Evolutionary conservation across 2,888 invertebrate genomes (phyloP).

Genomic region (Eumacrocentrus americanus): DNA sequence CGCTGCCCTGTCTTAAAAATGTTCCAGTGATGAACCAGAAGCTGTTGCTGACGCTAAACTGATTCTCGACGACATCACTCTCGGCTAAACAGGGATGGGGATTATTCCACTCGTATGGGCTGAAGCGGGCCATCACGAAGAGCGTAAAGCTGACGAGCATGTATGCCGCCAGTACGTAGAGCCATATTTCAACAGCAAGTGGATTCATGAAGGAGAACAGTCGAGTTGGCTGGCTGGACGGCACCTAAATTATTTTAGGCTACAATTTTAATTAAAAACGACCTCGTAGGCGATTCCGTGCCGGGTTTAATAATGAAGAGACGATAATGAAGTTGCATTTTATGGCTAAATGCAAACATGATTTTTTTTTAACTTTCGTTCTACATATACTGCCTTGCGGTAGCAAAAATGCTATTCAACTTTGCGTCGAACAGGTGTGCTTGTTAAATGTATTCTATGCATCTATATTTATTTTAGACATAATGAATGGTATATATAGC

Average conservation of each 20-base stretch:
- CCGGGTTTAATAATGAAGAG: not conserved
- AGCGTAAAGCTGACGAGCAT: conserved; percentile 91
- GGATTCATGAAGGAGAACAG: conserved; percentile 97
- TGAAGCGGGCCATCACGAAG: conserved; percentile 95
- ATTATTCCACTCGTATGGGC: conserved; percentile 94
- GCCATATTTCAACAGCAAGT: conserved; percentile 95
- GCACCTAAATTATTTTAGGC: conserved; percentile 71
- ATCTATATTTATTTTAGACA: too few relatives aligned
- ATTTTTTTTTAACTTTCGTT: not conserved
- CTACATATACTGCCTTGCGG: not conserved
- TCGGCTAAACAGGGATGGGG: conserved; percentile 81
- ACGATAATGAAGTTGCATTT: not conserved
- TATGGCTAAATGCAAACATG: not conserved
- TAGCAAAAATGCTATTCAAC: not conserved
- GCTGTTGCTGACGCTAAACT: conserved; percentile 93
- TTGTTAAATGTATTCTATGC: too few relatives aligned
- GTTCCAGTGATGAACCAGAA: conserved; percentile 93
- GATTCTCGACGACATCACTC: conserved; percentile 88
- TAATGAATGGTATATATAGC: too few relatives aligned
- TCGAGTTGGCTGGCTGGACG: conserved; percentile 84
- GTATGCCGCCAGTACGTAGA: conserved; percentile 92
- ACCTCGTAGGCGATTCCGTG: conserved; percentile 41
- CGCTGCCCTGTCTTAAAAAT: conserved; percentile 84
- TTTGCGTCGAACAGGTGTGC: too few relatives aligned
- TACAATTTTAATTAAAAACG: conserved; percentile 61